A percentile compares a stretch with the other conserved stretches of the same genome.
phyloP scores from a whole-genome alignment of 2,113 vertebrate genomes.

The Laticauda laticaudata region DNA sequence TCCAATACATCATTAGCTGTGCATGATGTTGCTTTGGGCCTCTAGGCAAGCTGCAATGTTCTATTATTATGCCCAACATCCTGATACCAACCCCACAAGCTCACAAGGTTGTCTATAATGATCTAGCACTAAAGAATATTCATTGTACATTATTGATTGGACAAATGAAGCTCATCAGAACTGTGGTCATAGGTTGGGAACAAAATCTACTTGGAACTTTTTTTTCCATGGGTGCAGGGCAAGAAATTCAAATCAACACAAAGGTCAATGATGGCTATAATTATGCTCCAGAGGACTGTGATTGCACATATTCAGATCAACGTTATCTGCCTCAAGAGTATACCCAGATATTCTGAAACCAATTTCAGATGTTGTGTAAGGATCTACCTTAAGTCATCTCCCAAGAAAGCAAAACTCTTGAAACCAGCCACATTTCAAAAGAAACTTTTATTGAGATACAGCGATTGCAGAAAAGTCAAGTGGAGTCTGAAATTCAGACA shows the following conservation, averaged over 20 bases:
- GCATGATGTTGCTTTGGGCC: background rate
- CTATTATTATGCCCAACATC: background rate
- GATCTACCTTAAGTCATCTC: too few species aligned
- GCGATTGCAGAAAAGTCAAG: too few species aligned
- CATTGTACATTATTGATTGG: background rate
- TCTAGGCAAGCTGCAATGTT: background rate
- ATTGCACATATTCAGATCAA: background rate
- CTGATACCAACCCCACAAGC: background rate
- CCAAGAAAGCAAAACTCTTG: too few species aligned
- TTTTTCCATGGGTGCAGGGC: background rate
- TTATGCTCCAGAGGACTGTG: too few species aligned
- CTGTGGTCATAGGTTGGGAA: background rate
- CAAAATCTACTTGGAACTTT: background rate
- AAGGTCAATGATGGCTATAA: background rate
- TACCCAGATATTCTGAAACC: background rate
- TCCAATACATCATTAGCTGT: background rate
- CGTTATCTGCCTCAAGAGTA: background rate
- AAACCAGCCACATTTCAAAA: too few species aligned
- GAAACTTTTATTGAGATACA: too few species aligned
- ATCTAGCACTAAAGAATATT: background rate
- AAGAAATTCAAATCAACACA: constrained; percentile 5
- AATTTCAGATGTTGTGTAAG: too few species aligned
- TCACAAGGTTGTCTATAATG: background rate
- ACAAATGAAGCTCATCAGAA: background rate
- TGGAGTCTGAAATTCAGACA: too few species aligned